Evolutionary conservation across 2,113 vertebrate genomes (phyloP), one percentile per base, ranked within the genome.

Genomic region (Megaceryle torquata): DNA sequence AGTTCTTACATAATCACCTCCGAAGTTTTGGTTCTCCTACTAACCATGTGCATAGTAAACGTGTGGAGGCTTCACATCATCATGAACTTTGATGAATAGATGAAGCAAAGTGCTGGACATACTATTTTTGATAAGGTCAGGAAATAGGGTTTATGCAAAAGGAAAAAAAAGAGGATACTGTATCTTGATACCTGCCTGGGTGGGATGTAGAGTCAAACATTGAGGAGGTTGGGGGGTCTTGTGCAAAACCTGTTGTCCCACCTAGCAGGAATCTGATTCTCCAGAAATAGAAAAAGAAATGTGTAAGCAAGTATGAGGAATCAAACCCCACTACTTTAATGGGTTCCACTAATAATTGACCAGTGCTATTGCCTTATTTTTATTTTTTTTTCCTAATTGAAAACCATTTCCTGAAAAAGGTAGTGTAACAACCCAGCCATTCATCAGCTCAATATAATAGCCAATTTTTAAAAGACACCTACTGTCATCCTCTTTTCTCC

Each of bases 21-120:
- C 24, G 14, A 82, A 68, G 53, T 20, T 82, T 22, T 50, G 48
- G 43, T 39, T 78, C 39, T 80, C 44, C n/a, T 61, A 18, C 18
- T 22, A 68, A 63, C 2, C 12, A 18, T 0, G 16, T 15, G n/a
- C 28, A 82, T 0, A 2, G 18, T 24, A 51, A 76, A 11, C 18
- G 22, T 76, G 17, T 6, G 31, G 13, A 35, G 43, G 39, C 13
- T 39, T 63, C 50, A 54, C 16, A 48, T 25, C 20, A 33, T 65
- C 41, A 37, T 2, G 15, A 81, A 37, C 20, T 61, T 41, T 17
- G 37, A 85, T 39, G 31, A 78, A 87, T 76, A 75, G 57, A 53
- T 2, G 5, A 39, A 86, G 4, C 29, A 17, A 85, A 54, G 9
- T 28, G 22, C 25, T 81, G 16, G 15, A 60, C 53, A 7, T 22